Conservation (phyloP, 2,797 vertebrate genomes). For the Carapus acus region DNA sequence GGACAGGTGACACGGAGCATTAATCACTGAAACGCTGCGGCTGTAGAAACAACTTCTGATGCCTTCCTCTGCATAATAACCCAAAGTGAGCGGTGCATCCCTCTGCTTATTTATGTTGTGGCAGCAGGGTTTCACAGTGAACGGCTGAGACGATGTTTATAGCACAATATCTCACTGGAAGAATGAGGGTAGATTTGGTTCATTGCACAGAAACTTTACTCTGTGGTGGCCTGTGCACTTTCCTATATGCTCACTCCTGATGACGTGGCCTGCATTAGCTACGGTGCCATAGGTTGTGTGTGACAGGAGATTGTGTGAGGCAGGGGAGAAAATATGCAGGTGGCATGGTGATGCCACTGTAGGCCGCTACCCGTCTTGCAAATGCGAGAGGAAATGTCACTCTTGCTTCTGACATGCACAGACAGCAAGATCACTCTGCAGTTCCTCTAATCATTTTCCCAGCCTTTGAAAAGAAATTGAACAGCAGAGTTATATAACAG, state of each 20-base stretch:
- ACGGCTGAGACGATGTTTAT: constrained; percentile 54
- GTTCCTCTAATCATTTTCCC: constrained; percentile 18
- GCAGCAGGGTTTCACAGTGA: constrained; percentile 51
- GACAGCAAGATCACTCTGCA: background rate
- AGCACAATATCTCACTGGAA: constrained; percentile 48
- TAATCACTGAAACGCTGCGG: constrained; percentile 70
- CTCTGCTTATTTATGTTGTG: constrained; percentile 68
- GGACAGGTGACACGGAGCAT: constrained; percentile 62
- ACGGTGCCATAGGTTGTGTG: background rate
- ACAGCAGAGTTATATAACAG: too few relatives aligned
- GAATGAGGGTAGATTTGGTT: constrained; percentile 40
- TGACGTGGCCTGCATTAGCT: constrained; percentile 30
- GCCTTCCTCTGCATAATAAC: constrained; percentile 66
- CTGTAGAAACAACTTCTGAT: constrained; percentile 55
- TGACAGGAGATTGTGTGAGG: constrained; percentile 9
- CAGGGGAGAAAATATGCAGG: constrained; percentile 6
- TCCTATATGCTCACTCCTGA: constrained; percentile 23
- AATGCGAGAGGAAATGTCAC: background rate
- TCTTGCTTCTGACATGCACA: too few relatives aligned
- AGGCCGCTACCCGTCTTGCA: background rate
- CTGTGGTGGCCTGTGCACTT: constrained; percentile 33
- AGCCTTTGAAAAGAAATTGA: too few relatives aligned
- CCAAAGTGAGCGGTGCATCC: constrained; percentile 59
- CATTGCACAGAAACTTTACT: constrained; percentile 33
- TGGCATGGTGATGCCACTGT: constrained; percentile 13